Evolutionary conservation across 2,113 vertebrate genomes (phyloP).

Genomic region (Otolemur garnettii): DNA sequence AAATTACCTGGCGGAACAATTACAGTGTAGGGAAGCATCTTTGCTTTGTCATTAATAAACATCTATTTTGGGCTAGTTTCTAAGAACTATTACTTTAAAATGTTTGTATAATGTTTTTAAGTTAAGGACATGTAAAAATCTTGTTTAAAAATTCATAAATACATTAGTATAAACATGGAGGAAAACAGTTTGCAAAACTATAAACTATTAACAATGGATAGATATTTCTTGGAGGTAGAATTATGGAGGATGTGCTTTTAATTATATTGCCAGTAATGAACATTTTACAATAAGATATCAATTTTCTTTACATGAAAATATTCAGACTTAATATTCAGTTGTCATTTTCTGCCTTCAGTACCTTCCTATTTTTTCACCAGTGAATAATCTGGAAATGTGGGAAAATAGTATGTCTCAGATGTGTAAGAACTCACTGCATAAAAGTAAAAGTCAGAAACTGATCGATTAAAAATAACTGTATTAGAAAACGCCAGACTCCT

Average conservation of each 20-base stretch:
- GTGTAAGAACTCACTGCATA: not conserved
- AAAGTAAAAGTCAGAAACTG: conserved; percentile 33
- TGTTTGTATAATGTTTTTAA: conserved; percentile 6
- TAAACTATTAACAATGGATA: conserved; percentile 1
- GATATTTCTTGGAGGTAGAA: not conserved
- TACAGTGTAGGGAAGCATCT: not conserved
- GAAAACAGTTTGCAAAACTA: not conserved
- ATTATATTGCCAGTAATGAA: not conserved
- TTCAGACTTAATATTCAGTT: not conserved
- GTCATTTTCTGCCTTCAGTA: conserved; percentile 18
- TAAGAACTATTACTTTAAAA: conserved; percentile 36
- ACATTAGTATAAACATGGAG: not conserved
- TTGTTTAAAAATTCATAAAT: not conserved
- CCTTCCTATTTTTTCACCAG: not conserved
- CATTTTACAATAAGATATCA: conserved; percentile 21
- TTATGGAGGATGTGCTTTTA: not conserved
- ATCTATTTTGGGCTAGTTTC: not conserved
- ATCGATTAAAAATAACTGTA: not conserved
- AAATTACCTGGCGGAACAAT: not conserved
- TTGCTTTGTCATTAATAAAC: not conserved
- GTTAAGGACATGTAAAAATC: conserved; percentile 14
- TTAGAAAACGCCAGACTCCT: not conserved
- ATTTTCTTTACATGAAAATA: conserved; percentile 24
- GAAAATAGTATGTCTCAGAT: not conserved
- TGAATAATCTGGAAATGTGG: conserved; percentile 22